phyloP scores from a whole-genome alignment of 2,888 invertebrate genomes.

The Eupithecia insigniata region DNA sequence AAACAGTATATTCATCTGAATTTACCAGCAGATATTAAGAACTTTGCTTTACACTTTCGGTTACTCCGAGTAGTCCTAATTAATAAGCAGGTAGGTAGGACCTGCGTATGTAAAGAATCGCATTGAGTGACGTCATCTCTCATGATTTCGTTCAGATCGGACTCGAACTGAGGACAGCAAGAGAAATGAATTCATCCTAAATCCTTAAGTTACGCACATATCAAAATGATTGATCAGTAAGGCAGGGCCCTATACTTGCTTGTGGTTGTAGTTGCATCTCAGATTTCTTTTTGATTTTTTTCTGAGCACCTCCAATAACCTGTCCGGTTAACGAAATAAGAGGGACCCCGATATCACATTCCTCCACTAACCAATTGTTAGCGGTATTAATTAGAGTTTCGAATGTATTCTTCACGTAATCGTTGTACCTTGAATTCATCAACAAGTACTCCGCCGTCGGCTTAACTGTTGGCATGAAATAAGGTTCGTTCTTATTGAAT shows the following conservation, averaged over 20 bases:
- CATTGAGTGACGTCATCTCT: too few relatives aligned
- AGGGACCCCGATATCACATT: conserved; percentile 66
- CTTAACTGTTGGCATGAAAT: conserved; percentile 55
- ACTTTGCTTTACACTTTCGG: too few relatives aligned
- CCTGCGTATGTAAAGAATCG: too few relatives aligned
- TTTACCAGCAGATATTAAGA: too few relatives aligned
- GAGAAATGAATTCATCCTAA: background rate
- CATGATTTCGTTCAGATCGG: too few relatives aligned
- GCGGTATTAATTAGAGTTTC: conserved; percentile 70
- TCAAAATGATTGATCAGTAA: background rate
- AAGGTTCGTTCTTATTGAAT: background rate
- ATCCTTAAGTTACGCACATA: background rate
- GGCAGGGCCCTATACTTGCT: background rate
- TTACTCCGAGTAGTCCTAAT: too few relatives aligned
- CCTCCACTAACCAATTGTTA: conserved; percentile 73
- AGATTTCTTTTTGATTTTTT: conserved; percentile 73
- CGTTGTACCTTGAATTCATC: conserved; percentile 70
- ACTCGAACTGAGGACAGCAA: background rate
- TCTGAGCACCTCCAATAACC: conserved; percentile 60
- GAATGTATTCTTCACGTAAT: conserved; percentile 69
- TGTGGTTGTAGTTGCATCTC: conserved; percentile 60
- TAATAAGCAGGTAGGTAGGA: too few relatives aligned
- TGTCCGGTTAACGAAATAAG: conserved; percentile 67
- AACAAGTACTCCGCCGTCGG: conserved; percentile 61
- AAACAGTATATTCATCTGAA: too few relatives aligned